Percentiles rank a stretch among this genome's conserved stretches.
These are phyloP conservation scores for Aplodontia rufa DNA, from an alignment of 2,113 vertebrate genomes.

Conservation along the genomic window DNA sequence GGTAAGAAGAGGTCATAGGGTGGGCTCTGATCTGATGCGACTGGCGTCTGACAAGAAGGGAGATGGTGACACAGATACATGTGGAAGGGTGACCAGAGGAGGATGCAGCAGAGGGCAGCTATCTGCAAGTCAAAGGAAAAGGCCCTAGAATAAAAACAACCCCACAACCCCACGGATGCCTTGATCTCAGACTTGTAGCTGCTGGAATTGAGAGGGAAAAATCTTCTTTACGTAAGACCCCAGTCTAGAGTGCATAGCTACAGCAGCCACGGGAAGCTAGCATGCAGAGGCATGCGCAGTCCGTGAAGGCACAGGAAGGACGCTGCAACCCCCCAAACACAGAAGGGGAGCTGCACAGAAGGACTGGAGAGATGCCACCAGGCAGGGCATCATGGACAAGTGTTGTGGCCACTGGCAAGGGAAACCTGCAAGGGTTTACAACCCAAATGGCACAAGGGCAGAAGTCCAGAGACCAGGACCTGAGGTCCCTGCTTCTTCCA, in stretches of 20 bases:
- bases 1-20: not conserved
- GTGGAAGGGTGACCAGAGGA: no score
- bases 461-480: not conserved
- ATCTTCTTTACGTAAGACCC: no score
- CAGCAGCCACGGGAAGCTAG: not conserved
- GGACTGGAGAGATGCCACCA: not conserved
- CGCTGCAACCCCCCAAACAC: no score
- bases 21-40: not conserved
- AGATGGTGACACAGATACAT: not conserved
- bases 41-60: not conserved
- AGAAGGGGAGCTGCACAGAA: not conserved
- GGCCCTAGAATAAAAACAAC: not conserved
- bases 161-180: accelerated
- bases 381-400: accelerated
- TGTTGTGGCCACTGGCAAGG: accelerated
- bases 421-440: not conserved
- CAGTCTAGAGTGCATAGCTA: accelerated
- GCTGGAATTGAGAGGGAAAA: not conserved
- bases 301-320: not conserved
- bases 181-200: not conserved
- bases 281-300: not conserved
- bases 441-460: not conserved
- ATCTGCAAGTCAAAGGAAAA: accelerated
- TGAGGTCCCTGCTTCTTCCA: accelerated
- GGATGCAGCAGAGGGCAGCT: not conserved